A percentile compares a stretch with the other conserved stretches of the same genome.
phyloP scores from a whole-genome alignment of 2,797 vertebrate species.

The Urosaurus nigricauda region DNA sequence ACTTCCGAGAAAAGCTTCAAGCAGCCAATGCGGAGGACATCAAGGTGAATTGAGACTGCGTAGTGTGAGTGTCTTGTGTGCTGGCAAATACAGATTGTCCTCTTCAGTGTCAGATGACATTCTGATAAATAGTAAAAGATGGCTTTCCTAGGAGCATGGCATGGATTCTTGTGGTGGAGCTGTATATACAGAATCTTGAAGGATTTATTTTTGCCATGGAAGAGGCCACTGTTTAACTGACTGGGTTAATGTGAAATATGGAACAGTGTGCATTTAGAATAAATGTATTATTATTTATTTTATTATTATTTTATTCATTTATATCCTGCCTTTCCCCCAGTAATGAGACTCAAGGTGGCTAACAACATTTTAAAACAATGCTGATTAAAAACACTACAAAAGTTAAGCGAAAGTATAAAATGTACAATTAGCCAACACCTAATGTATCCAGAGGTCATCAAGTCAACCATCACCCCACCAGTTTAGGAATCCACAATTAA shows the following conservation, averaged over 20 bases:
- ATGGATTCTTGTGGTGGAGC: neutral
- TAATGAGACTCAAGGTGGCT: no score
- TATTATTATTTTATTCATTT: no score
- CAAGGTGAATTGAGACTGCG: conserved; percentile 79
- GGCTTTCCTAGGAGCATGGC: neutral
- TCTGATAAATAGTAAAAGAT: neutral
- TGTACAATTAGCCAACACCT: no score
- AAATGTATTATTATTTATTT: no score
- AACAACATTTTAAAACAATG: no score
- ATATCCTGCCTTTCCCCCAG: no score
- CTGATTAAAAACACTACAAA: no score
- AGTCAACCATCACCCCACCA: no score
- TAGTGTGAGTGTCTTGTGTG: neutral
- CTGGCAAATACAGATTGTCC: neutral
- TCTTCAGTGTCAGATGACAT: neutral
- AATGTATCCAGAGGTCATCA: no score
- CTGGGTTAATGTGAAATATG: neutral
- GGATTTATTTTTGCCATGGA: neutral
- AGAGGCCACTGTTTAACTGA: neutral
- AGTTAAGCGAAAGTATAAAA: no score
- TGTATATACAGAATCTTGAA: neutral
- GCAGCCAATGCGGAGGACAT: conserved; percentile 91
- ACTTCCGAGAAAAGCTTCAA: conserved; percentile 93
- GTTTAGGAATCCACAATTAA: no score
- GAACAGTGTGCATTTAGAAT: neutral